phyloP scores from a whole-genome alignment of 2,113 vertebrate species.

The Orientallactaga bullata region DNA sequence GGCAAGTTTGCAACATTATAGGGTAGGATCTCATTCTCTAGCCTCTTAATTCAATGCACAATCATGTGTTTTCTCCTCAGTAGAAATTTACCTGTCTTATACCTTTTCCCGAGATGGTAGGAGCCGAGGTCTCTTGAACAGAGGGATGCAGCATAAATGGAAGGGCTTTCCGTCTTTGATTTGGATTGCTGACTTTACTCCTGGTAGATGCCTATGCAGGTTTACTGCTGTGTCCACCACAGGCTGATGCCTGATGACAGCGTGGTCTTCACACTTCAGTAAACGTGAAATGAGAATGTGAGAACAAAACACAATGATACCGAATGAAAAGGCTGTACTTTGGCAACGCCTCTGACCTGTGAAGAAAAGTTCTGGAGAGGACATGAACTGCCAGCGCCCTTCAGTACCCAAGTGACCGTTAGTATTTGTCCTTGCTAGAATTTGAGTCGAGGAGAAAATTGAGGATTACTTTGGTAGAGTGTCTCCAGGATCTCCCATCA shows the following conservation, averaged over 20 bases:
- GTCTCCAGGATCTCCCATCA: background rate
- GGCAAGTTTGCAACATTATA: background rate
- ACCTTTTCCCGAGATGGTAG: background rate
- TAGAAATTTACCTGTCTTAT: background rate
- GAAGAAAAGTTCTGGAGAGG: background rate
- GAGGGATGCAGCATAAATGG: background rate
- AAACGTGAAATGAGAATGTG: background rate
- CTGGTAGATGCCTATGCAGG: background rate
- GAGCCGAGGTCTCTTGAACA: background rate
- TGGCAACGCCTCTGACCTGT: background rate
- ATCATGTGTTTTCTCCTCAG: background rate
- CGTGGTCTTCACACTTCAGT: background rate
- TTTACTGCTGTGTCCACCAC: background rate
- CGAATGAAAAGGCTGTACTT: background rate
- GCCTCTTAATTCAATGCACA: background rate
- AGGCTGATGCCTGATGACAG: background rate
- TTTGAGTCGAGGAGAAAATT: background rate
- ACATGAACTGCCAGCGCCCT: background rate
- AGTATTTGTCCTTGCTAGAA: background rate
- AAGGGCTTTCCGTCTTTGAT: background rate
- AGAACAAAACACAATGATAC: background rate
- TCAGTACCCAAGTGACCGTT: background rate
- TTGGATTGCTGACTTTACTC: background rate
- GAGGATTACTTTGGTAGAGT: background rate
- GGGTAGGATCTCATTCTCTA: background rate